Conservation (phyloP, 2,113 vertebrate species). For the Tricholaema leucomelas region DNA sequence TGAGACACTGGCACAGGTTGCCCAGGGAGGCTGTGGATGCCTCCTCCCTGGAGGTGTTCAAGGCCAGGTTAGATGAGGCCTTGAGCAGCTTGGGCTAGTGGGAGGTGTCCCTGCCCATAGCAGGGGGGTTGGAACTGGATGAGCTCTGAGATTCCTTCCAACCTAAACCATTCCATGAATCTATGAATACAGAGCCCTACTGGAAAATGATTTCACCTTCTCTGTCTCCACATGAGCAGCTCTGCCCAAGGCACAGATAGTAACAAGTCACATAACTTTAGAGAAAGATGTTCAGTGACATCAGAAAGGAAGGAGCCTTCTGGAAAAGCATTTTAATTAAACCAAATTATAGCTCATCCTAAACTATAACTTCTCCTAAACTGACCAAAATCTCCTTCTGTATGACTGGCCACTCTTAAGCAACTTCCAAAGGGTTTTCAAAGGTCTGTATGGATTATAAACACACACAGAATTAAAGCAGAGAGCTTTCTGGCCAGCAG, state of each 20-base stretch:
- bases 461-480: not conserved
- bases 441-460: not conserved
- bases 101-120: no score
- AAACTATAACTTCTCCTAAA: not conserved
- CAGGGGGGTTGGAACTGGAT: no score
- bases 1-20: no score
- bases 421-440: not conserved
- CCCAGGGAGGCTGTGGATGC: no score
- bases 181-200: not conserved
- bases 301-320: not conserved
- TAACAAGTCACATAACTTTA: not conserved
- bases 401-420: not conserved
- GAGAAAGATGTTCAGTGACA: not conserved
- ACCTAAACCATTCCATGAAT: no score
- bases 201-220: not conserved
- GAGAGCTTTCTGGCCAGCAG: no score
- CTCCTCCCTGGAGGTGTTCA: no score
- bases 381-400: not conserved
- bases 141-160: no score
- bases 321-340: not conserved
- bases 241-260: not conserved
- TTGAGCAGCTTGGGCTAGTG: no score
- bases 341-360: not conserved
- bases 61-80: no score
- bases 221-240: not conserved